A percentile compares a stretch with the other conserved stretches of the same genome.
Conservation (phyloP, 2,888 invertebrate species). For the Oasisia sp. region DNA sequence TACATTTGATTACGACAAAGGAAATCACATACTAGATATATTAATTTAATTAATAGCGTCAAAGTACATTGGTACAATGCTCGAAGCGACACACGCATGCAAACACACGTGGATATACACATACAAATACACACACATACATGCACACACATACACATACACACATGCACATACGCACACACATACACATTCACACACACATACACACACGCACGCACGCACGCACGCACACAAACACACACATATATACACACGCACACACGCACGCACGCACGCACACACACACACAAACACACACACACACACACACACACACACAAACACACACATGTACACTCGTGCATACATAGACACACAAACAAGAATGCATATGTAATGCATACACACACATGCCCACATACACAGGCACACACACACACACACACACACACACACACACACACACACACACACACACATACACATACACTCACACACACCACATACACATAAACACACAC, state of each 20-base stretch:
- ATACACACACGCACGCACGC: background rate
- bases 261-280: background rate
- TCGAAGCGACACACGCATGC: background rate
- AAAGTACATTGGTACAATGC: too few species aligned
- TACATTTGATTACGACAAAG: too few species aligned
- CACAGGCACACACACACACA: too few species aligned
- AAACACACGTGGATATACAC: background rate
- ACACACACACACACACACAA: background rate
- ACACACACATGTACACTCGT: background rate
- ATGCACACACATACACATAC: background rate
- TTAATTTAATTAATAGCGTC: too few species aligned
- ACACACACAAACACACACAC: background rate
- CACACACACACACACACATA: too few species aligned
- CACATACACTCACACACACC: too few species aligned
- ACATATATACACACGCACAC: constrained; percentile 2
- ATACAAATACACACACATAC: background rate
- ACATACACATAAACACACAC: too few species aligned
- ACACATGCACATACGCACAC: background rate
- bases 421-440: too few species aligned
- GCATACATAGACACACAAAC: too few species aligned
- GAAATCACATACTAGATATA: background rate
- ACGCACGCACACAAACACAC: background rate
- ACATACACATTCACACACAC: background rate
- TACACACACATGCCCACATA: background rate
- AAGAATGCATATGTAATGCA: too few species aligned